Percentiles rank a stretch among this genome's conserved stretches.
Conservation (phyloP, 2,888 invertebrate genomes). For the Hecatera dysodea region DNA sequence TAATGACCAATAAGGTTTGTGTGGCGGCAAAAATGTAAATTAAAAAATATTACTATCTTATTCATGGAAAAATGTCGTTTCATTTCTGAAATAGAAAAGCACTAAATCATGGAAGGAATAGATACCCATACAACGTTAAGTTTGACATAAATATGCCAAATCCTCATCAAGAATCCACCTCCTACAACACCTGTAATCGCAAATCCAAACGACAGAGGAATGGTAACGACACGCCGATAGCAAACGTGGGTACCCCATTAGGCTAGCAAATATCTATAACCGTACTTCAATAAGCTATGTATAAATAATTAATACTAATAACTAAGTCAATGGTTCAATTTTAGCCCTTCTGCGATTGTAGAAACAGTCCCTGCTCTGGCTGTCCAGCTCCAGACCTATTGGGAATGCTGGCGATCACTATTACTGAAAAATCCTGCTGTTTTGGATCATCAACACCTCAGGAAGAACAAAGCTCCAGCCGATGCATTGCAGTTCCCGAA, state of each 20-base stretch:
- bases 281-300: background rate
- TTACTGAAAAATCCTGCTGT: slow-evolving; percentile 67
- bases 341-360: slow-evolving; percentile 77
- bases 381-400: slow-evolving; percentile 77
- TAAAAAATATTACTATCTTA: background rate
- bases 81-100: background rate
- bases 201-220: slow-evolving; percentile 1
- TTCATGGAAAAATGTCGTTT: background rate
- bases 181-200: background rate
- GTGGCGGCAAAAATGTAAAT: background rate
- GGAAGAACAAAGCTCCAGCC: slow-evolving; percentile 10
- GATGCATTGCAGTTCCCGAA: slow-evolving; percentile 7
- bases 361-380: slow-evolving; percentile 66
- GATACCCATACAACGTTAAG: background rate
- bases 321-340: slow-evolving; percentile 49
- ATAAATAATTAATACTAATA: background rate
- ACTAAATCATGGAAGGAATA: slow-evolving; percentile 7
- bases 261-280: slow-evolving; percentile 1
- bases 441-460: slow-evolving; percentile 59
- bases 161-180: slow-evolving; percentile 35
- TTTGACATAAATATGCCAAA: slow-evolving; percentile 20
- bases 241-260: slow-evolving; percentile 26
- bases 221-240: background rate
- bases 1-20: background rate
- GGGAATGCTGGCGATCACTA: slow-evolving; percentile 67